Evolutionary conservation across 2,113 vertebrate genomes (phyloP).

Genomic region (Ammospiza caudacuta): DNA sequence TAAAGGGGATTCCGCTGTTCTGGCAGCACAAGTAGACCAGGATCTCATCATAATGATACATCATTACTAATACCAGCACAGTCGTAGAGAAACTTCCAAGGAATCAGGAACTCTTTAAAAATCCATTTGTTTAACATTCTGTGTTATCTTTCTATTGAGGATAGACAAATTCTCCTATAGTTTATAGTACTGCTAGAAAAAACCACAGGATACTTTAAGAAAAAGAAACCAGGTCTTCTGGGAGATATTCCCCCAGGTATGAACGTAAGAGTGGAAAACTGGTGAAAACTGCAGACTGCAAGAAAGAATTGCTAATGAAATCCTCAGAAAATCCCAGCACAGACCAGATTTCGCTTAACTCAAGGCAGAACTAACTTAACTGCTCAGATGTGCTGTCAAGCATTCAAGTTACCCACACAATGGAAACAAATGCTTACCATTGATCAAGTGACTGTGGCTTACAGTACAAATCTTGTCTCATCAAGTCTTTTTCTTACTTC

Average conservation of each 20-base stretch:
- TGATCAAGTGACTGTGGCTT: background rate
- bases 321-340: conserved; percentile 30
- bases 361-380: background rate
- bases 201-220: background rate
- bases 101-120: background rate
- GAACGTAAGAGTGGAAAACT: background rate
- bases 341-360: background rate
- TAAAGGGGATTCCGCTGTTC: background rate
- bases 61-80: background rate
- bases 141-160: background rate
- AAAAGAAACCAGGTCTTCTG: background rate
- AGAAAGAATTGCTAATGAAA: conserved; percentile 40
- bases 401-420: background rate
- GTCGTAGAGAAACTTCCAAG: background rate
- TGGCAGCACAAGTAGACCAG: background rate
- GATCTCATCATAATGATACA: background rate
- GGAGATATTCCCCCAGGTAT: background rate
- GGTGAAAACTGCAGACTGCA: background rate
- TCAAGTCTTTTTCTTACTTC: background rate
- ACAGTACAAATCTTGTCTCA: background rate
- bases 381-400: conserved; percentile 21
- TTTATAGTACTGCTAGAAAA: background rate
- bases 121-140: background rate
- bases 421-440: background rate
- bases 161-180: background rate